phyloP scores from a whole-genome alignment of 1,140 invertebrate species.

The Drosophila yakuba region DNA sequence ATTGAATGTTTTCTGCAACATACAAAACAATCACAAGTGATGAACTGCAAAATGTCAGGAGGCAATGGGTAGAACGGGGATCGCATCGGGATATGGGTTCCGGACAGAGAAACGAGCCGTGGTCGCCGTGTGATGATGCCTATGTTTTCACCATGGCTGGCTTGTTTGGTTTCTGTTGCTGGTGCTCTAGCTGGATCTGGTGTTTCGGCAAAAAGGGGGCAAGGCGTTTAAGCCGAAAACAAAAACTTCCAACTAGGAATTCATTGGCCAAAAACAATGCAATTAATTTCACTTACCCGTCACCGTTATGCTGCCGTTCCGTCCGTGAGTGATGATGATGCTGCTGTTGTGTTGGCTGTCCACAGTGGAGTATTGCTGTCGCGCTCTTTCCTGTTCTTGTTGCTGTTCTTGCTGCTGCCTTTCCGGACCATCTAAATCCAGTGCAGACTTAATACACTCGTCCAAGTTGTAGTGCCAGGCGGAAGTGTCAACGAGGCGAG shows the following conservation, averaged over 20 bases:
- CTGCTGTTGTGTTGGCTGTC: constrained; percentile 50
- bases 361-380: constrained; percentile 36
- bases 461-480: constrained; percentile 43
- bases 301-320: constrained; percentile 60
- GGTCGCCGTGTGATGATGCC: constrained; percentile 42
- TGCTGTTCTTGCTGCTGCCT: constrained; percentile 29
- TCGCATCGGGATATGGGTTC: constrained; percentile 2
- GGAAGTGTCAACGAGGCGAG: constrained; percentile 75
- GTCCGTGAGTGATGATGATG: constrained; percentile 58
- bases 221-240: constrained; percentile 80
- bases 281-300: constrained; percentile 85
- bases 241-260: constrained; percentile 82
- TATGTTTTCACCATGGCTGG: constrained; percentile 11
- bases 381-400: constrained; percentile 33
- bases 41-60: constrained; percentile 68
- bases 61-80: neutral
- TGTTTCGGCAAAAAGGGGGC: constrained; percentile 68
- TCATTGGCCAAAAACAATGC: constrained; percentile 84
- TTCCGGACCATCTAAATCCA: constrained; percentile 60
- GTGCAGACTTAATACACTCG: constrained; percentile 53
- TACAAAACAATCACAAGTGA: constrained; percentile 77
- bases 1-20: constrained; percentile 64
- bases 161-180: constrained; percentile 29
- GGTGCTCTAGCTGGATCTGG: constrained; percentile 15
- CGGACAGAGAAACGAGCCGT: constrained; percentile 35